phyloP scores from a whole-genome alignment of 2,888 invertebrate species.

The Hermodice carunculata region DNA sequence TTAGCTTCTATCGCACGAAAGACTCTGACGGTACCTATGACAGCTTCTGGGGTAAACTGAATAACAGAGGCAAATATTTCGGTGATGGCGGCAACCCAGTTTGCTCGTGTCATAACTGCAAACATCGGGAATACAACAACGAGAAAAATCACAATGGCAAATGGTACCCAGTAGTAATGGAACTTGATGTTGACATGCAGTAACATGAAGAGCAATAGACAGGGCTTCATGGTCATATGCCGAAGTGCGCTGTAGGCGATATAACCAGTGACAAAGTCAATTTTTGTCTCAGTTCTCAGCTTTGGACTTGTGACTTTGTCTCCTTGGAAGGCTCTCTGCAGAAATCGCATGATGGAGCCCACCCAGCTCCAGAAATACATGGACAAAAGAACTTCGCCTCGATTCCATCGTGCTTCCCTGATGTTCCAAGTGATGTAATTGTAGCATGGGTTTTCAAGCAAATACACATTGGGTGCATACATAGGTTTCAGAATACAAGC shows the following conservation, averaged over 20 bases:
- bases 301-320: conserved; percentile 52
- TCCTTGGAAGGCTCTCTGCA: conserved; percentile 50
- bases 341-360: conserved; percentile 51
- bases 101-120: conserved; percentile 51
- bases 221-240: conserved; percentile 60
- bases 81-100: conserved; percentile 50
- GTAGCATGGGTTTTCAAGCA: conserved; percentile 54
- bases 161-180: conserved; percentile 50
- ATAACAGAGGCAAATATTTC: conserved; percentile 56
- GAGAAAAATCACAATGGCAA: conserved; percentile 54
- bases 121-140: conserved; percentile 58
- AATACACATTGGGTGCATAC: conserved; percentile 49
- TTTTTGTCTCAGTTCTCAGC: conserved; percentile 51
- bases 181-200: conserved; percentile 51
- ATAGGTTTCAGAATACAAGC: conserved; percentile 53
- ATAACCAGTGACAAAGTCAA: conserved; percentile 56
- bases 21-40: conserved; percentile 57
- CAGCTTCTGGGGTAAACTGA: conserved; percentile 60
- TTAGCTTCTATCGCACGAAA: conserved; percentile 52
- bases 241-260: conserved; percentile 55
- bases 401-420: conserved; percentile 56
- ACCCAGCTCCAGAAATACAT: conserved; percentile 59
- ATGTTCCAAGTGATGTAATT: conserved; percentile 61
- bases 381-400: conserved; percentile 54
- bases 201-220: conserved; percentile 50